Conservation (phyloP, 1,140 invertebrate species). For the Drosophila takahashii region DNA sequence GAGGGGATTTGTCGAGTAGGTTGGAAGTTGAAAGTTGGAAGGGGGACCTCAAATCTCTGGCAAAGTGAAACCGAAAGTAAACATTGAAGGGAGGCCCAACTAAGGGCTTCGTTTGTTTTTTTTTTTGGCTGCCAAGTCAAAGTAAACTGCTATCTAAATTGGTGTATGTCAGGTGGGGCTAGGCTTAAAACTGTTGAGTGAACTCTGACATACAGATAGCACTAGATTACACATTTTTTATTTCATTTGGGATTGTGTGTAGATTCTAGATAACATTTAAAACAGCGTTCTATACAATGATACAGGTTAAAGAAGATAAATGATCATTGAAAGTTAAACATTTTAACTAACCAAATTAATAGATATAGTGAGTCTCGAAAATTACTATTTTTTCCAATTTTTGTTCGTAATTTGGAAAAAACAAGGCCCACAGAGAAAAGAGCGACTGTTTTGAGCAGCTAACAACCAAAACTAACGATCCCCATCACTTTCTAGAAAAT, state of each 20-base stretch:
- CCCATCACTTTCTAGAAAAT: too few relatives aligned
- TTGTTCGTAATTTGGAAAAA: too few relatives aligned
- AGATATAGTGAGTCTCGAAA: neutral
- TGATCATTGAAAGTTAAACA: neutral
- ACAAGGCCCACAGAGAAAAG: too few relatives aligned
- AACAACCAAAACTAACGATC: too few relatives aligned
- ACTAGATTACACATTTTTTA: neutral
- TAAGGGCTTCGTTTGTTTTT: neutral
- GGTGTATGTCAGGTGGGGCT: neutral
- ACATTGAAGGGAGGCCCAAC: conserved; percentile 19
- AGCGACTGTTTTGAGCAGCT: too few relatives aligned
- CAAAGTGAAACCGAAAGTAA: conserved; percentile 25
- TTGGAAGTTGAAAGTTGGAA: neutral
- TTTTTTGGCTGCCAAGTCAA: neutral
- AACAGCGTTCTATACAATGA: too few relatives aligned
- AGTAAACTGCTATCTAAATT: neutral
- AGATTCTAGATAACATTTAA: too few relatives aligned
- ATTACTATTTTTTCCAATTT: too few relatives aligned
- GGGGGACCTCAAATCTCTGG: neutral
- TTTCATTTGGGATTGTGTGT: neutral
- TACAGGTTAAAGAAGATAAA: too few relatives aligned
- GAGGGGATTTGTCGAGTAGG: neutral
- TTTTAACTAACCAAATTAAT: neutral
- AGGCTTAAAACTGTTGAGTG: conserved; percentile 1
- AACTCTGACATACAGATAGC: neutral